Conservation (phyloP, 2,888 invertebrate species). For the Kuschelorhynchus macadamiae region DNA sequence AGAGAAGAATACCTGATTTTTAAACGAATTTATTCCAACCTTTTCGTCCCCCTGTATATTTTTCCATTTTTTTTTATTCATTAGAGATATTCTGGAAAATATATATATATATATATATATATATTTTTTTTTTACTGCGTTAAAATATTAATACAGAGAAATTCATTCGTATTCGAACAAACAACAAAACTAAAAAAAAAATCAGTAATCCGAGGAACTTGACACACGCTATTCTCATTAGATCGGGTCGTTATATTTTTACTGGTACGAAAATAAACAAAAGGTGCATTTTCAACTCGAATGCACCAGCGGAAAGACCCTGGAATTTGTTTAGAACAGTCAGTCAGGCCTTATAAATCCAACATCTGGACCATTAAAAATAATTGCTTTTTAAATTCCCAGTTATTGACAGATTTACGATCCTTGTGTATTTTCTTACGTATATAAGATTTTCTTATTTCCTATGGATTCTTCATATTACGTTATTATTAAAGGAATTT, state of each 20-base stretch:
- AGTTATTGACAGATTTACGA: conserved; percentile 5
- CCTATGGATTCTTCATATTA: background rate
- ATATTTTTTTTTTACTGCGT: no score
- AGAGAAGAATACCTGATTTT: no score
- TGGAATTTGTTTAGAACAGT: conserved; percentile 29
- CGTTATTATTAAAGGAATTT: no score
- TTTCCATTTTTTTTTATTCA: no score
- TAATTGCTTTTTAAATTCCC: conserved; percentile 4
- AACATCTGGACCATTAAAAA: conserved; percentile 38
- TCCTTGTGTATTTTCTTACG: background rate
- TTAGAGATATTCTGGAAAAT: no score
- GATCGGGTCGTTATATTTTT: conserved; percentile 14
- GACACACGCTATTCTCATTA: background rate
- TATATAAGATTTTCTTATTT: background rate
- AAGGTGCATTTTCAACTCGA: background rate
- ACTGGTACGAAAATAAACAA: conserved; percentile 34
- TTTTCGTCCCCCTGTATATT: no score
- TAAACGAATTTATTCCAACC: no score
- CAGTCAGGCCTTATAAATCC: conserved; percentile 13
- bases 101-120: no score
- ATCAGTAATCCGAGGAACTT: background rate
- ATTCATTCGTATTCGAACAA: no score
- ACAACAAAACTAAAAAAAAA: no score
- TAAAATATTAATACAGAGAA: no score
- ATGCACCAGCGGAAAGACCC: conserved; percentile 8